A percentile compares a stretch with the other conserved stretches of the same genome.
Conservation (phyloP, 2,888 invertebrate species). For the Rotaria magnacalcarata region DNA sequence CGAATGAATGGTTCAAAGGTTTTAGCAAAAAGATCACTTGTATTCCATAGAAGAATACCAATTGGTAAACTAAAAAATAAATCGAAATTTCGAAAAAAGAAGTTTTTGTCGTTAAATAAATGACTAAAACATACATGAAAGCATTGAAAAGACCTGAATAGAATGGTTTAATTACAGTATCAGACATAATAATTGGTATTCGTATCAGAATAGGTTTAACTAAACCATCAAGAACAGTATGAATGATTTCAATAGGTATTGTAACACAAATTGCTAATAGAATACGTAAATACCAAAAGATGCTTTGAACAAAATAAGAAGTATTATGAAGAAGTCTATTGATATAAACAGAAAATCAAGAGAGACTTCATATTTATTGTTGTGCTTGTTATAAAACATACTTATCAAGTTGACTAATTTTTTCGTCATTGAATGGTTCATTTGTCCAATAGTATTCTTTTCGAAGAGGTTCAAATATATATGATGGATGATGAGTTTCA, state of each 20-base stretch:
- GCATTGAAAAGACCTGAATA: not conserved
- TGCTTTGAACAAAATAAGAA: not conserved
- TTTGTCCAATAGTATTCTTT: constrained; percentile 3
- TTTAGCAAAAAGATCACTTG: not conserved
- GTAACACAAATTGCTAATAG: not conserved
- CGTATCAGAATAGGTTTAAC: not conserved
- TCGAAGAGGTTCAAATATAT: constrained; percentile 2
- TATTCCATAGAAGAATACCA: not conserved
- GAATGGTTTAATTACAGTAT: constrained; percentile 3
- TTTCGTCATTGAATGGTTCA: not conserved
- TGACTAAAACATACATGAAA: not conserved
- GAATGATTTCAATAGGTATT: not conserved
- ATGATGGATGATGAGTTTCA: not conserved
- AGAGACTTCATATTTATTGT: too few species aligned
- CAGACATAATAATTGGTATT: not conserved
- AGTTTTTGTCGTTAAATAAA: too few species aligned
- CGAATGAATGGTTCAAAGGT: not conserved
- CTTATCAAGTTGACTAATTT: not conserved
- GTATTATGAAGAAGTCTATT: not conserved
- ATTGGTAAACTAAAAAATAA: not conserved
- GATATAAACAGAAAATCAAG: not conserved
- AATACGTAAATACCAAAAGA: not conserved
- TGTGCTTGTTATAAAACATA: too few species aligned
- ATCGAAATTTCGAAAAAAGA: too few species aligned
- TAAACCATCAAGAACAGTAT: not conserved